Base-by-base conservation (phyloP, 2,888 invertebrate species). In the Syrista parreyssii region DNA sequence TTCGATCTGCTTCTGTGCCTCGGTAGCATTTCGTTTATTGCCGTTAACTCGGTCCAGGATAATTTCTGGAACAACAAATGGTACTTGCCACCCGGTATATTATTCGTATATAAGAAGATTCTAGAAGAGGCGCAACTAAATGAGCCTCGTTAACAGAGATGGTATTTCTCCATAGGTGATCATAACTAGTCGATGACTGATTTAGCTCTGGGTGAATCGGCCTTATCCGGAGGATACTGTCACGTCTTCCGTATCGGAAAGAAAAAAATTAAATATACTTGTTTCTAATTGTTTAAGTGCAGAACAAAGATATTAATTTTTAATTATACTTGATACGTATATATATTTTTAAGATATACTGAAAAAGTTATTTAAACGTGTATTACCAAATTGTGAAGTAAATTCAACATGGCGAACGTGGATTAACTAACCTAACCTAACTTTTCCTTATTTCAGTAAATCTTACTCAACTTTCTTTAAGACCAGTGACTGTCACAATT, bases 61-160 rank as follows among this genome's bases (percentile, higher is more conserved):
- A 23, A 32, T 69, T 68, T 11, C 34, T 4, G 34, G 34, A 34
- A 55, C 9, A 55, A 9, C 9, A 55, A 55, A 55, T 55, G 9
- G 23, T 55, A 55, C 11, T 74, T 75, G 76, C 71, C 79, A 79
- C 79, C 79, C 80, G 71, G 78, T 82, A 78, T 75, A 77, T 71
- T 72, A 34, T 73, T 74, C 75, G 77, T 15, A 33, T 36, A 79
- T 73, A 77, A 80, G 79, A 75, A 75, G 73, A 74, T 83, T 76
- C 76, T 75, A 78, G 75, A 80, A 79, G 75, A 78, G 78, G 76
- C 78, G 78, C 75, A 78, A 82, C 79, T 82, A 82, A 84, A 84
- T 83, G 83, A 79, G 75, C 80, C 80, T 84, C 83, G 83, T 83
- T 82, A 82, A 82, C 79, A 77, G 76, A 40, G 80, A 78, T 73